These are phyloP conservation scores for Procambarus clarkii DNA, from an alignment of 1,140 invertebrate species.

Conservation along the genomic window DNA sequence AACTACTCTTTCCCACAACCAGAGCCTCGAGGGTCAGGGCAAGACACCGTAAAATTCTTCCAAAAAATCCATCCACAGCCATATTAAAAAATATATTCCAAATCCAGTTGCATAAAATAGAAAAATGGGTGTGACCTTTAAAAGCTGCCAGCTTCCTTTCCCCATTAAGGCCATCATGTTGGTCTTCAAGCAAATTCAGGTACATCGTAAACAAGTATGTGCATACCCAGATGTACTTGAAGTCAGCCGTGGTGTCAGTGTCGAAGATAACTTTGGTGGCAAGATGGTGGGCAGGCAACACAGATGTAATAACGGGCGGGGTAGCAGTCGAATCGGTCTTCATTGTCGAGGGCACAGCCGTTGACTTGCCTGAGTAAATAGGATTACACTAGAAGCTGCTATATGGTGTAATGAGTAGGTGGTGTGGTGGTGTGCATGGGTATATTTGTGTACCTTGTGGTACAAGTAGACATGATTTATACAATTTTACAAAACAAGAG, in stretches of 20 bases:
- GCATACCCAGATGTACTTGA: constrained; percentile 75
- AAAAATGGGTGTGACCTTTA: too few relatives aligned
- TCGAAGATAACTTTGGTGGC: constrained; percentile 77
- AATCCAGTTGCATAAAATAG: too few relatives aligned
- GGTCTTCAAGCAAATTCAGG: too few relatives aligned
- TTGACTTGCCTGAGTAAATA: constrained; percentile 52
- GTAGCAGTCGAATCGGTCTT: not conserved
- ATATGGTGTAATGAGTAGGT: not conserved
- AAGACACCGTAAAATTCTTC: too few relatives aligned
- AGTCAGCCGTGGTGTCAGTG: constrained; percentile 74
- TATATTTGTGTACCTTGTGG: not conserved
- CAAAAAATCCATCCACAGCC: too few relatives aligned
- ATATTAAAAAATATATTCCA: too few relatives aligned
- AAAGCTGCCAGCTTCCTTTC: too few relatives aligned
- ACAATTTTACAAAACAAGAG: not conserved
- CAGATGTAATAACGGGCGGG: constrained; percentile 66
- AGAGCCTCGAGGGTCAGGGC: too few relatives aligned
- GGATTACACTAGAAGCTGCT: not conserved
- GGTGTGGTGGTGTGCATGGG: not conserved
- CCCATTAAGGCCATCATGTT: too few relatives aligned
- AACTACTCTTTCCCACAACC: too few relatives aligned
- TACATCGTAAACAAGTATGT: not conserved
- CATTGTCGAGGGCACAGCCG: constrained; percentile 41
- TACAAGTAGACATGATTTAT: not conserved
- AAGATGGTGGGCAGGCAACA: constrained; percentile 70